Evolutionary conservation across 2,888 invertebrate genomes (phyloP), one percentile per base, ranked within the genome.

Genomic region (Diloba caeruleocephala): DNA sequence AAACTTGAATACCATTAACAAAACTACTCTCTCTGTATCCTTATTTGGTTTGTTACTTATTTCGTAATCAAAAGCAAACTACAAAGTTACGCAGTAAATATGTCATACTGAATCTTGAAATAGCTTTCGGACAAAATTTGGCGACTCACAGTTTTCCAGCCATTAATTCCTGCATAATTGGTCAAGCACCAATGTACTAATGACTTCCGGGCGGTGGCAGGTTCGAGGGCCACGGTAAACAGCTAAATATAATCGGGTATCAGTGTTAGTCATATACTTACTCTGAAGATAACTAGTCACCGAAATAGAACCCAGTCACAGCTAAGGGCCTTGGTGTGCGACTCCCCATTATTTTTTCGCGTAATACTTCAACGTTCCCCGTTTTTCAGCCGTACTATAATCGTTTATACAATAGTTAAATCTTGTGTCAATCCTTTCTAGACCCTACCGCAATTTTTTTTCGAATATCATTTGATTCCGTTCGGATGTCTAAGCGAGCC

Each of bases 151-250:
- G 78, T 82, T 81, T 78, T 71, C 71, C 57, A 71, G 63, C 72
- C 77, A 82, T 87, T 84, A 84, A 80, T 79, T 82, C 66, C 62
- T 71, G 78, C 65, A 74, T 81, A 80, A 81, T 82, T 79, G 87
- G 85, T 84, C 87, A 82, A 82, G 71, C 81, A 70, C 74, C 79
- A 76, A 71, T 80, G 72, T 62, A 74, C 73, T 76, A 81, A 82
- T 79, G 78, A 87, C 84, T 86, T 88, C 87, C 88, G 81, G 80
- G 74, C 77, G 57, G 68, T 74, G 73, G 76, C 76, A 78, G 78
- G 75, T 81, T 81, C 71, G 78, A 79, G 76, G 77, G 71, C 69
- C 59, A 45, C 59, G 54, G 28, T 50, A 60, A 58, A 56, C 57
- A 36, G 66, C 81, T 84, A 82, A 81, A 84, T 84, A 82, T 87